Evolutionary conservation across 2,888 invertebrate species (phyloP), one percentile per base, ranked within the genome.

Genomic region (Noctuana brunneofusca): DNA sequence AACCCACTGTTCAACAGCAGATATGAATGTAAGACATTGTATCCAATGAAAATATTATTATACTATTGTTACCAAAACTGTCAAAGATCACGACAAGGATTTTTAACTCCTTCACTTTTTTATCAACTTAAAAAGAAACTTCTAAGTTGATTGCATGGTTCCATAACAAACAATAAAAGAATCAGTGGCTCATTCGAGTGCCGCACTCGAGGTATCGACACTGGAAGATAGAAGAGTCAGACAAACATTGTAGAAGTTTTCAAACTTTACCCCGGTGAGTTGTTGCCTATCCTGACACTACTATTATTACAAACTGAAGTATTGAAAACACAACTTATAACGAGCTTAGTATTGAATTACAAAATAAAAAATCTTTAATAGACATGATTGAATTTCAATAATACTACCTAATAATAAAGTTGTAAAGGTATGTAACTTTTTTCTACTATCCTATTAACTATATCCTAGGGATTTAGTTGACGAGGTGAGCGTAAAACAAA

Each of bases 81-180:
- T n/a, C n/a, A n/a, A n/a, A n/a, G n/a, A n/a, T n/a, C n/a, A n/a
- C n/a, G n/a, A n/a, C n/a, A n/a, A n/a, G n/a, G n/a, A n/a, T n/a
- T n/a, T n/a, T n/a, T n/a, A n/a, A n/a, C n/a, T n/a, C n/a, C n/a
- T n/a, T n/a, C n/a, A n/a, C n/a, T n/a, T n/a, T n/a, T n/a, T n/a
- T 12, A 35, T 35, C 35, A 35, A 9, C 35, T 5, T 12, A n/a
- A 24, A 1, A 38, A 14, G 48, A 14, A 48, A 53, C 32, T 63
- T 50, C 32, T 58, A 68, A 67, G 71, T 80, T 72, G 75, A 81
- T 77, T 77, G 76, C 72, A 74, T 72, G 71, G 82, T 76, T 80
- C 75, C 71, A 76, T 78, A 75, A 79, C 77, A 79, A 83, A 85
- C 84, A 87, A 87, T 85, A 87, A 83, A 86, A 85, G 86, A 84